These are phyloP conservation scores for Epirrhoe tristata DNA, from an alignment of 2,888 invertebrate species.

Conservation along the genomic window DNA sequence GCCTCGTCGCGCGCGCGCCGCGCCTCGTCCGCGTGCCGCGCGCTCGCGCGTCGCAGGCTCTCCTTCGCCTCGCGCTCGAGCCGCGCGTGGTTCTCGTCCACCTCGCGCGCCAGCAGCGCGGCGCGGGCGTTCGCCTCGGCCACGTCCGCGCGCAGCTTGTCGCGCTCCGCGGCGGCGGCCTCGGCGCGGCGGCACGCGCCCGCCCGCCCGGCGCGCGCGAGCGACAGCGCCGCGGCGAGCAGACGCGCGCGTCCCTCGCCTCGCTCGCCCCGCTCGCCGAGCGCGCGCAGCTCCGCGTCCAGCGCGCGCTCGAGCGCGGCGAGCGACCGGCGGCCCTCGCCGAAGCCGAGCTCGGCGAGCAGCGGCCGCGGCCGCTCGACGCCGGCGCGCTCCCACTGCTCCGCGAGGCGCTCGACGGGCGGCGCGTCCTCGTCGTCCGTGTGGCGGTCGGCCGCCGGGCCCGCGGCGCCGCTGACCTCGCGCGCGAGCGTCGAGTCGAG, in stretches of 20 bases:
- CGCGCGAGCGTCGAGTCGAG: conserved; percentile 68
- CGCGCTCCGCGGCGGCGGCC: conserved; percentile 89
- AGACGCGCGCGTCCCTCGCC: conserved; percentile 65
- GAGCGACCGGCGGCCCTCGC: conserved; percentile 83
- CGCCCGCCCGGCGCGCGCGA: conserved; percentile 89
- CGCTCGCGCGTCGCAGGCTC: conserved; percentile 89
- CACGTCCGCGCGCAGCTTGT: conserved; percentile 92
- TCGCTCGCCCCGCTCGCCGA: conserved; percentile 38
- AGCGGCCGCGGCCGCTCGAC: conserved; percentile 87
- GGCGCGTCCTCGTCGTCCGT: no score
- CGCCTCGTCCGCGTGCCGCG: conserved; percentile 90
- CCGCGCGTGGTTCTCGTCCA: conserved; percentile 94
- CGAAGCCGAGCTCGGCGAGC: conserved; percentile 89
- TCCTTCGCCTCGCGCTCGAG: conserved; percentile 91
- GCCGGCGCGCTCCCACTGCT: conserved; percentile 90
- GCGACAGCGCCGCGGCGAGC: conserved; percentile 87
- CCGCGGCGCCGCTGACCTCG: conserved; percentile 57
- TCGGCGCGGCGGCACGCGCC: conserved; percentile 90
- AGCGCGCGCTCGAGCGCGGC: conserved; percentile 85
- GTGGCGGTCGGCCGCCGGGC: conserved; percentile 55
- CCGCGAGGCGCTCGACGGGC: conserved; percentile 83
- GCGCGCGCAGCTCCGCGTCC: conserved; percentile 68
- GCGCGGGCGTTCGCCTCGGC: conserved; percentile 93
- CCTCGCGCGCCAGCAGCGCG: conserved; percentile 93
- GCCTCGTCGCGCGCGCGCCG: conserved; percentile 89